Percentiles rank a stretch among this genome's conserved stretches.
Conservation (phyloP, 1,140 invertebrate genomes). For the Neoseiulus cucumeris region DNA sequence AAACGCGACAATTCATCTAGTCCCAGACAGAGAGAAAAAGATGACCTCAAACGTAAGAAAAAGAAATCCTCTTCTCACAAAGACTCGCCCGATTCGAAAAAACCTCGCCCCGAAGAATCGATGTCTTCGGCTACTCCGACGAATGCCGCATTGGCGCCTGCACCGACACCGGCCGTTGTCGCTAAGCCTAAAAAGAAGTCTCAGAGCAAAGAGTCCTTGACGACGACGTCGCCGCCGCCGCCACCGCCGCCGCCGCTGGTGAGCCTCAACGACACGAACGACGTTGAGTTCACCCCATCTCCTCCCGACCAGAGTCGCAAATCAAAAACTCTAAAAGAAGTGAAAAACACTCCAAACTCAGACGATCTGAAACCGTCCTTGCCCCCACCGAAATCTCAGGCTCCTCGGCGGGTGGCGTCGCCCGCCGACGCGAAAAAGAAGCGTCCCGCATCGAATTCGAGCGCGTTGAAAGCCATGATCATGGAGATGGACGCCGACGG, state of each 20-base stretch:
- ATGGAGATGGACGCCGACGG: conserved; percentile 4
- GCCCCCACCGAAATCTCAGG: background rate
- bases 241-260: background rate
- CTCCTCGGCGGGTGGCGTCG: background rate
- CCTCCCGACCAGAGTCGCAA: background rate
- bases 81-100: background rate
- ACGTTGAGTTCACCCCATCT: background rate
- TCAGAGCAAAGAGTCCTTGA: background rate
- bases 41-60: background rate
- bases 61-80: conserved; percentile 7
- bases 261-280: background rate
- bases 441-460: no score
- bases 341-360: no score
- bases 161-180: no score
- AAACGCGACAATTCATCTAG: no score
- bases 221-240: no score
- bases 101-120: background rate
- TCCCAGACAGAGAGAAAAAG: background rate
- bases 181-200: background rate
- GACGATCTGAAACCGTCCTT: background rate
- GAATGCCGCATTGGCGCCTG: background rate
- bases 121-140: background rate
- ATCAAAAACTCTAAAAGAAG: no score
- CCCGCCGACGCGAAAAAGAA: background rate
- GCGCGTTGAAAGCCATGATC: background rate